These are phyloP conservation scores for Stichodactyla helianthus DNA, from an alignment of 64 coral and sea anemone genomes.

Conservation along the genomic window DNA sequence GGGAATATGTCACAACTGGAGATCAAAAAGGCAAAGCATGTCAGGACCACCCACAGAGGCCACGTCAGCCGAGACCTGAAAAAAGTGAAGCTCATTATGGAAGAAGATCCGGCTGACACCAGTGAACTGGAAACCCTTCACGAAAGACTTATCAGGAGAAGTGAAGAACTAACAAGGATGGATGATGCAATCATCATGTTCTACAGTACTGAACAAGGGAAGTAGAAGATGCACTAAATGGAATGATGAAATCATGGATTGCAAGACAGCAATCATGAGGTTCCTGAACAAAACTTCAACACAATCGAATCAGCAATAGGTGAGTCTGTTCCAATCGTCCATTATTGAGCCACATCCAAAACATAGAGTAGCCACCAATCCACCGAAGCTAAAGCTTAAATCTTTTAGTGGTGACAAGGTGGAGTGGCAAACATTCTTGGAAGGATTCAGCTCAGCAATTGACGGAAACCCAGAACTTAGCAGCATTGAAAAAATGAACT, in stretches of 20 bases:
- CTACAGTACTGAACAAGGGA: neutral
- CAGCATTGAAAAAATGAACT: constrained; percentile 21
- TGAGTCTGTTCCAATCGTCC: constrained; percentile 5
- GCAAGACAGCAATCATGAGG: neutral
- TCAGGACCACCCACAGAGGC: neutral
- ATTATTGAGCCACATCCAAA: neutral
- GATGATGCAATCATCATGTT: neutral
- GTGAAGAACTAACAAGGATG: neutral
- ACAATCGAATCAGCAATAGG: neutral
- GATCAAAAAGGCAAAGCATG: neutral
- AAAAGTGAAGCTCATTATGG: neutral
- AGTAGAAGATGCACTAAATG: neutral
- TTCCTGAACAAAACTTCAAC: neutral
- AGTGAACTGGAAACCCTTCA: neutral
- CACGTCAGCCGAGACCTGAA: neutral
- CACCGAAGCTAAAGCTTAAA: neutral
- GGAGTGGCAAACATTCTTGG: constrained; percentile 12
- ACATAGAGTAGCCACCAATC: constrained; percentile 5
- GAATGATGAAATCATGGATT: neutral
- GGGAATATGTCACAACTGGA: neutral
- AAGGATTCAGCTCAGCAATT: neutral
- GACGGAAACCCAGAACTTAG: constrained; percentile 7
- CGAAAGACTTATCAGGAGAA: neutral
- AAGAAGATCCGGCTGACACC: neutral
- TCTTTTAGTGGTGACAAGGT: neutral